Base-by-base conservation (phyloP, 2,888 invertebrate species). In the Drosophila austrosaltans region DNA sequence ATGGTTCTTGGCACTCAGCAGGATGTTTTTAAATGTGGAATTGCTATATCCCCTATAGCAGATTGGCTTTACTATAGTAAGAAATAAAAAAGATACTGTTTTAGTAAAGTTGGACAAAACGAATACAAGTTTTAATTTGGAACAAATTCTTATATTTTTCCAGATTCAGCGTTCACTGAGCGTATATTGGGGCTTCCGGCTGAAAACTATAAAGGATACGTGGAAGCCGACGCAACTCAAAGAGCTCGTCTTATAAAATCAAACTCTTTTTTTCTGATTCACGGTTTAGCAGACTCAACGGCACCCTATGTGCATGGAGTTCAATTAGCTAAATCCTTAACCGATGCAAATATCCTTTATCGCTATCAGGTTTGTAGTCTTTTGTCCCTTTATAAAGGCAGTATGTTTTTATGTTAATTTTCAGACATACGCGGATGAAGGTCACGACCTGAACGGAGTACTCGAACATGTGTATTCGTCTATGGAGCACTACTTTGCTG, bases 141-240 rank as follows among this genome's bases (percentile, higher is more conserved):
- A 30, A 30, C 6, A 8, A 48, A 10, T 22, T 28, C 30, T n/a
- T n/a, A 28, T 36, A n/a, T 64, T 60, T 42, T 61, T 64, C 32
- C 92, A 98, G 98, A 98, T 93, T 97, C 98, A 30, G 98, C 97
- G 4, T 98, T 98, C 92, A 98, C 98, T 94, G 98, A 99, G 93
- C 95, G 98, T 72, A 96, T 98, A 85, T 94, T 99, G 87, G 98
- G 98, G 44, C 94, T 96, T 80, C 97, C 98, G 65, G 94, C 95
- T 36, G 97, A 97, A 90, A 97, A 98, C 93, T 96, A 96, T 93
- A 96, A 96, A 90, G 96, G 97, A 65, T 98, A 98, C 93, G 97
- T 97, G 83, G 97, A 97, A 91, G 97, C 98, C 48, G 98, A 98
- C 93, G 96, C 98, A 79, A 96, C 97, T 60, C 96, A 96, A 91